phyloP scores from a whole-genome alignment of 2,888 invertebrate genomes.

The Mythimna lalbum region DNA sequence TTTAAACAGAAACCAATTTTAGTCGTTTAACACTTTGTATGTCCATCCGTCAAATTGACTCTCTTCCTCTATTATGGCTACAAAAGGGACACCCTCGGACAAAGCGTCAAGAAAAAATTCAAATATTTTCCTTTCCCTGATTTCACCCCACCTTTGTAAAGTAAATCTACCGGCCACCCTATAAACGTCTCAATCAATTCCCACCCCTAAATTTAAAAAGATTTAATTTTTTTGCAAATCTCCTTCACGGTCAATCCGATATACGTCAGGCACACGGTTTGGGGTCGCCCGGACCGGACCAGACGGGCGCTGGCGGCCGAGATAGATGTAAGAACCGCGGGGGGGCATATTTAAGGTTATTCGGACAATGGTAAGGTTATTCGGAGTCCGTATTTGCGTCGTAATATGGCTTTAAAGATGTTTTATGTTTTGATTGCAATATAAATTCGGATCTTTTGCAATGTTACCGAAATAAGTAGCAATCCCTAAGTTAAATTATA shows the following conservation, averaged over 20 bases:
- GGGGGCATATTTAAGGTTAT: constrained; percentile 47
- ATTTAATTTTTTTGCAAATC: constrained; percentile 61
- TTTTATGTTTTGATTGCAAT: constrained; percentile 7
- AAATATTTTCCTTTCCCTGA: constrained; percentile 27
- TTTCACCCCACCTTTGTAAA: constrained; percentile 10
- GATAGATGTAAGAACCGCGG: constrained; percentile 32
- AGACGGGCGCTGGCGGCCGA: constrained; percentile 1
- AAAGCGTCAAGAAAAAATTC: constrained; percentile 21
- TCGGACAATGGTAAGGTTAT: constrained; percentile 25
- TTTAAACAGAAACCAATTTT: too few species aligned
- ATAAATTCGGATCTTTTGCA: too few species aligned
- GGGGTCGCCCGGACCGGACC: constrained; percentile 26
- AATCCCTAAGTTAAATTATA: too few species aligned
- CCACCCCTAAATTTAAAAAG: constrained; percentile 51
- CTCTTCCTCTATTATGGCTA: background rate
- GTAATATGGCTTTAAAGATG: background rate
- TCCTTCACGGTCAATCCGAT: constrained; percentile 59
- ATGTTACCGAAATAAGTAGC: too few species aligned
- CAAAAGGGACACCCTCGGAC: background rate
- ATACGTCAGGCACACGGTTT: constrained; percentile 52
- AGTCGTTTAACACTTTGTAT: too few species aligned
- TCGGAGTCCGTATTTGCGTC: constrained; percentile 9
- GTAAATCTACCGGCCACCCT: constrained; percentile 34
- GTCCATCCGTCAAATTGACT: constrained; percentile 1
- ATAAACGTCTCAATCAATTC: constrained; percentile 65